Evolutionary conservation across 2,113 vertebrate genomes (phyloP).

Genomic region (Pedionomus torquatus): DNA sequence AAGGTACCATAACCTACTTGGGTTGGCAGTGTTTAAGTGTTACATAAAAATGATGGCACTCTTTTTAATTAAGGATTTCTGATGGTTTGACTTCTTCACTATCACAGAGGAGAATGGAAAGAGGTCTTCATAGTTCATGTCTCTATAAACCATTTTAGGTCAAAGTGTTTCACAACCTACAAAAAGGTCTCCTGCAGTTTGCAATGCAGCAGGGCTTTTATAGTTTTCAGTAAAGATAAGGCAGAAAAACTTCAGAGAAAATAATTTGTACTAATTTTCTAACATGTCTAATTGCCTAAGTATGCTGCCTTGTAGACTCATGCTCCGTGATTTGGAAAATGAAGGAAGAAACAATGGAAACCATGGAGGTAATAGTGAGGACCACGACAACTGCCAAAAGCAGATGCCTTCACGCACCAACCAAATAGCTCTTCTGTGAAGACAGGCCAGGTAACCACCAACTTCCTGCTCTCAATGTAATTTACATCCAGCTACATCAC

Average conservation of each 20-base stretch:
- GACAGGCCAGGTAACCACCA: not conserved
- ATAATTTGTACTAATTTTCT: not conserved
- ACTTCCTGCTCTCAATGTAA: not conserved
- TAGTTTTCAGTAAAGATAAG: not conserved
- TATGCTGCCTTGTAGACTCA: not conserved
- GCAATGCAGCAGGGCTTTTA: not conserved
- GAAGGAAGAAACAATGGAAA: not conserved
- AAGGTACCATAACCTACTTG: accelerated
- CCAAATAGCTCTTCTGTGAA: not conserved
- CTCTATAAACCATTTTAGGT: not conserved
- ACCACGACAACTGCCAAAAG: not conserved
- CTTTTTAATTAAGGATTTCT: not conserved
- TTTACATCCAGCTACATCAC: not conserved
- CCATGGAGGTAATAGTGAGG: not conserved
- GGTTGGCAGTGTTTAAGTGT: not conserved
- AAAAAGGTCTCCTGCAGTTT: not conserved
- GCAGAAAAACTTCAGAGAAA: not conserved
- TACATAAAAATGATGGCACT: not conserved
- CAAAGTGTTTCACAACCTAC: not conserved
- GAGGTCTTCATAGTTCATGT: not conserved
- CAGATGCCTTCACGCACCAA: not conserved
- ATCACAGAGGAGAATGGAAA: not conserved
- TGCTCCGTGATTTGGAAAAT: not conserved
- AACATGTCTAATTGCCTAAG: not conserved
- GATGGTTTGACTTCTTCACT: not conserved